A percentile compares a stretch with the other conserved stretches of the same genome.
Conservation (phyloP, 1,140 invertebrate species). For the Megalopta genalis region DNA sequence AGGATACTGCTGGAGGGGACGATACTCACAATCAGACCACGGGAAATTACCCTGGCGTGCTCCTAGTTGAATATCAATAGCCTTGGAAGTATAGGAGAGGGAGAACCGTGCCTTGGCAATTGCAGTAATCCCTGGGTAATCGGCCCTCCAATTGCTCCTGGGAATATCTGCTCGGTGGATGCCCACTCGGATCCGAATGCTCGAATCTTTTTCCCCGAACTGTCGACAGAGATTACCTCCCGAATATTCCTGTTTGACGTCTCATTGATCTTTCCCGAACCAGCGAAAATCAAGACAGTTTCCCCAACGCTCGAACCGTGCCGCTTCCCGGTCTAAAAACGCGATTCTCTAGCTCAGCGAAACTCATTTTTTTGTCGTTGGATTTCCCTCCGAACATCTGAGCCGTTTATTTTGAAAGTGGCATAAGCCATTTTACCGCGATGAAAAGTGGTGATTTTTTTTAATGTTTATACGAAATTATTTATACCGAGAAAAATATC, state of each 20-base stretch:
- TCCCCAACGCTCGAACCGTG: no score
- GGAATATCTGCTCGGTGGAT: conserved; percentile 46
- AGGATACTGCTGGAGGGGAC: neutral
- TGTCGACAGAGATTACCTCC: neutral
- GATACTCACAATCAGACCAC: conserved; percentile 38
- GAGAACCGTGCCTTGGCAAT: conserved; percentile 57
- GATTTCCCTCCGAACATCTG: no score
- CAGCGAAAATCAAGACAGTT: neutral
- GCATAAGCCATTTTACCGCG: no score
- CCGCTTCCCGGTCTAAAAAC: no score
- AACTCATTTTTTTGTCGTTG: no score
- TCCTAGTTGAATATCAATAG: conserved; percentile 74
- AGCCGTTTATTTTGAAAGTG: no score
- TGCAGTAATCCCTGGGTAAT: conserved; percentile 70
- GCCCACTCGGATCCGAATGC: neutral
- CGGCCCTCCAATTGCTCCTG: conserved; percentile 60
- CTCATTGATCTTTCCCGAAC: neutral
- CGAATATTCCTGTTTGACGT: neutral
- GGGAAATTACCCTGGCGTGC: conserved; percentile 68
- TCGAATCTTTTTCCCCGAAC: neutral
- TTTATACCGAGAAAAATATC: no score
- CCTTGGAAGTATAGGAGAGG: conserved; percentile 64
- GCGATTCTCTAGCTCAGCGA: no score
- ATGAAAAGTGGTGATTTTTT: no score
- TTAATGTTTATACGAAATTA: no score